Conservation (phyloP, 2,113 vertebrate species). For the Chloroceryle aenea region DNA sequence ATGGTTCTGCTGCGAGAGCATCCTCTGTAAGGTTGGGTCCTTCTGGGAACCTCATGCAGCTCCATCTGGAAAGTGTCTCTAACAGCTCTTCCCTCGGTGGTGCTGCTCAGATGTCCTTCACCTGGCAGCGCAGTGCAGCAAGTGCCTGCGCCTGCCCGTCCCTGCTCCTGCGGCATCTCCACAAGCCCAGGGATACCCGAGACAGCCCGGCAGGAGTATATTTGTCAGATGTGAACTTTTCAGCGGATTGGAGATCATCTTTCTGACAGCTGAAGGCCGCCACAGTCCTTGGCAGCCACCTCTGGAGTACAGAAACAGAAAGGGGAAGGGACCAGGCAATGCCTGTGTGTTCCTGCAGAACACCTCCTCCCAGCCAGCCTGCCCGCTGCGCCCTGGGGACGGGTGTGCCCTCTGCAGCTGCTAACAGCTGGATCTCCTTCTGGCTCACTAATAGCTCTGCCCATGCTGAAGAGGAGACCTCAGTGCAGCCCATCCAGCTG, state of each 20-base stretch:
- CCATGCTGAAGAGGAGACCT: rapidly evolving
- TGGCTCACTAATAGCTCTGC: background rate
- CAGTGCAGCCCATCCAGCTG: background rate
- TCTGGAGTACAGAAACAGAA: rapidly evolving
- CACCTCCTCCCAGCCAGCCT: background rate
- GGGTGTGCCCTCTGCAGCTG: background rate
- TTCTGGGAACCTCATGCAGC: background rate
- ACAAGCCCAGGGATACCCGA: background rate
- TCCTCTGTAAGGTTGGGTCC: background rate
- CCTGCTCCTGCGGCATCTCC: background rate
- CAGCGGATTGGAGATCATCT: rapidly evolving
- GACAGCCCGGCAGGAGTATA: background rate
- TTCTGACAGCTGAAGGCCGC: background rate
- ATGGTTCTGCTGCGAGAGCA: background rate
- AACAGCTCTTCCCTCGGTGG: background rate
- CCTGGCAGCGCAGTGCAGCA: rapidly evolving
- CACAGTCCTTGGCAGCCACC: background rate
- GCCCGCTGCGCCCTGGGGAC: background rate
- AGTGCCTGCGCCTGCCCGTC: background rate
- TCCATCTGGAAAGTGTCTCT: background rate
- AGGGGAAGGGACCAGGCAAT: background rate
- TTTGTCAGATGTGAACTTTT: background rate
- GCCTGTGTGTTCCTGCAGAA: background rate
- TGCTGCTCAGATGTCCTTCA: background rate
- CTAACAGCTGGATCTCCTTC: background rate